Evolutionary conservation across 2,888 invertebrate genomes (phyloP), one percentile per base, ranked within the genome.

Genomic region (Sminthurinus aureus): DNA sequence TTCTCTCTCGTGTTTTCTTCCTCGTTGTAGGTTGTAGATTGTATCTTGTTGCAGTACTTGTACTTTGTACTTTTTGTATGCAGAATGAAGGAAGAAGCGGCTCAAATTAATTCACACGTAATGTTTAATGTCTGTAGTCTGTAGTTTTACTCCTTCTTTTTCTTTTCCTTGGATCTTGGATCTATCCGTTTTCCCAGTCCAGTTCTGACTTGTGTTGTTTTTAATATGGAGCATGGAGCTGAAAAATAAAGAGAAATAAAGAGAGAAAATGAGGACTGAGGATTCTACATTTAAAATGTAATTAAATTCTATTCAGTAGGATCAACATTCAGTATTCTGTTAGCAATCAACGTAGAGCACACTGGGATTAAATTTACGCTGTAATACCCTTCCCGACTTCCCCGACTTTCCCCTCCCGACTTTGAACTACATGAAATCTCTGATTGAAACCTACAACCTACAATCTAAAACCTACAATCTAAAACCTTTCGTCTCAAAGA

Each of bases 221-320:
- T 38, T 38, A 38, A 38, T 38, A 38, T 38, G 38, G 38, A 38
- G 6, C 38, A 38, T 38, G 38, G 38, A 38, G 6, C 38, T 38
- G 38, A 38, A 38, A 38, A 38, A 38, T 38, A 38, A 38, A 38
- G 38, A 38, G 38, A 79, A 50, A 79, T 26, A 69, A 69, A 79
- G 69, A 51, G 79, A 58, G 18, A 79, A 78, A 78, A 69, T 38
- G 38, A 38, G 38, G 38, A 38, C 6, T 38, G 38, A 38, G 38
- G 38, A 38, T 38, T 38, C 77, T 79, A 69, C 79, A 79, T 79
- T 79, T 79, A 79, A 79, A 79, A 79, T 79, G 79, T 66, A 79
- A 79, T 79, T 69, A 79, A 79, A 69, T 69, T 69, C 67, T 69
- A 67, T 79, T 79, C 79, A 26, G 67, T 79, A 79, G 38, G 1